A percentile compares a stretch with the other conserved stretches of the same genome.
Evolutionary conservation across 2,888 invertebrate genomes (phyloP).

Genomic region (Aromia moschata): DNA sequence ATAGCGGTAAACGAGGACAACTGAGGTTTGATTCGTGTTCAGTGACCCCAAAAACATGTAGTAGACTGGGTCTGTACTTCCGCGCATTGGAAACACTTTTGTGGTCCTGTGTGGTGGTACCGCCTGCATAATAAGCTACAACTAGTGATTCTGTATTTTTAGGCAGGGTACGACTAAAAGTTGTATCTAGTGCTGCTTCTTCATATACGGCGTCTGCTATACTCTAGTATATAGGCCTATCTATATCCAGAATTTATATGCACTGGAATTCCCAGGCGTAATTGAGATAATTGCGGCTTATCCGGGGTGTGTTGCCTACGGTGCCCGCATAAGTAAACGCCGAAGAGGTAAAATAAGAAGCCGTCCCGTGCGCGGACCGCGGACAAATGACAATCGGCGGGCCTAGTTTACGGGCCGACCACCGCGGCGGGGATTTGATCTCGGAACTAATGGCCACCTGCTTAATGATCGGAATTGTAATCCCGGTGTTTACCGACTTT

Average conservation of each 20-base stretch:
- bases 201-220: too few relatives aligned
- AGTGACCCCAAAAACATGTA: too few relatives aligned
- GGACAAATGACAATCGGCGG: constrained; percentile 49
- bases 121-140: too few relatives aligned
- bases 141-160: too few relatives aligned
- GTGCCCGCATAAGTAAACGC: constrained; percentile 25
- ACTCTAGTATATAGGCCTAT: too few relatives aligned
- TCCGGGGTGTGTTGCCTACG: constrained; percentile 23
- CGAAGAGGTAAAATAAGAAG: constrained; percentile 35
- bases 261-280: constrained; percentile 19
- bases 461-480: constrained; percentile 51
- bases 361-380: constrained; percentile 38
- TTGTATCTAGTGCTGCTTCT: too few relatives aligned
- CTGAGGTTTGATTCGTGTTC: too few relatives aligned
- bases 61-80: too few relatives aligned
- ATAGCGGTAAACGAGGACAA: too few relatives aligned
- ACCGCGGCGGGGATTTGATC: constrained; percentile 54
- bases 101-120: too few relatives aligned
- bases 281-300: constrained; percentile 23
- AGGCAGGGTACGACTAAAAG: too few relatives aligned
- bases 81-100: too few relatives aligned
- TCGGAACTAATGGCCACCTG: constrained; percentile 48
- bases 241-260: constrained; percentile 10
- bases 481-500: constrained; percentile 57
- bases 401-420: constrained; percentile 50